Conservation (phyloP, 2,888 invertebrate genomes). For the Drosophila stalkeri region DNA sequence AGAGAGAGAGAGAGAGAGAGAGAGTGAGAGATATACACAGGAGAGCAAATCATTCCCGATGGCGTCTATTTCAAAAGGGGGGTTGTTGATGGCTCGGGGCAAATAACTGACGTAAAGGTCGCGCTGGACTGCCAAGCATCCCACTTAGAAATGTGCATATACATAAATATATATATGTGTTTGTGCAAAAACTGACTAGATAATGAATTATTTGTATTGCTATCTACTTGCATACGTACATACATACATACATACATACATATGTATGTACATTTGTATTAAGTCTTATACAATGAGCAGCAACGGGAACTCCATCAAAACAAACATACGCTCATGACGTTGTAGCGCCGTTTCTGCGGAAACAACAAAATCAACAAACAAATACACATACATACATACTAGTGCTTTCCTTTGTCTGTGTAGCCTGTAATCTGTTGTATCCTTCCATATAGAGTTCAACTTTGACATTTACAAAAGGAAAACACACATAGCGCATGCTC, state of each 20-base stretch:
- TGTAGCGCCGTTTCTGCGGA: conserved; percentile 37
- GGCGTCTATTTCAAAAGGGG: conserved; percentile 19
- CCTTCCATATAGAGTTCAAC: conserved; percentile 59
- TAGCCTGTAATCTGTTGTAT: conserved; percentile 27
- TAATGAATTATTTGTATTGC: conserved; percentile 34
- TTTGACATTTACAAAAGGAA: conserved; percentile 64
- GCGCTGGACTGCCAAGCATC: conserved; percentile 32
- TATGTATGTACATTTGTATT: neutral
- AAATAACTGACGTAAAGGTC: conserved; percentile 53
- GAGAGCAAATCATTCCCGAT: conserved; percentile 23
- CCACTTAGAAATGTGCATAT: conserved; percentile 19
- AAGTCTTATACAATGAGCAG: neutral
- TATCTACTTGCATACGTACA: neutral
- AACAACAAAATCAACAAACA: conserved; percentile 47
- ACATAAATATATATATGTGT: neutral
- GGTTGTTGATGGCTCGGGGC: conserved; percentile 20
- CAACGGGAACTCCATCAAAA: conserved; percentile 28
- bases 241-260: neutral
- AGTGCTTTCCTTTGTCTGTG: conserved; percentile 39
- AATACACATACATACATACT: conserved; percentile 22
- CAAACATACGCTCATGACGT: conserved; percentile 46
- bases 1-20: conserved; percentile 32
- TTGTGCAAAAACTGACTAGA: conserved; percentile 23
- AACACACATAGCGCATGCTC: conserved; percentile 63
- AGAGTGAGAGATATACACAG: conserved; percentile 23